Evolutionary conservation across 2,888 invertebrate genomes (phyloP).

Genomic region (Thumatha senex): DNA sequence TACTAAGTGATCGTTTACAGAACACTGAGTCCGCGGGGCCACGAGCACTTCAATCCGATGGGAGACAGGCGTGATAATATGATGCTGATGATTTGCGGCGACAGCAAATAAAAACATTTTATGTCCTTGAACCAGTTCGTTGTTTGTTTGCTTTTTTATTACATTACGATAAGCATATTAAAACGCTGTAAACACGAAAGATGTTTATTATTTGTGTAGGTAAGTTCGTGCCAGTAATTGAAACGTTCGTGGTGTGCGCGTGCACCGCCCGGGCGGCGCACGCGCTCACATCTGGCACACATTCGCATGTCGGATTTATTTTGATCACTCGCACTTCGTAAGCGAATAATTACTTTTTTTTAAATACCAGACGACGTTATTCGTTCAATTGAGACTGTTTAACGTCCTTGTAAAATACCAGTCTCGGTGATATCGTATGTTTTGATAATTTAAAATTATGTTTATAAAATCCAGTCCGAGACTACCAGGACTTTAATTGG

Average conservation of each 20-base stretch:
- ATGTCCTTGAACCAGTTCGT: no score
- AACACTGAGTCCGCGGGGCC: no score
- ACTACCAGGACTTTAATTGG: no score
- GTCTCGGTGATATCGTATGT: background rate
- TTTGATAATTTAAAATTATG: background rate
- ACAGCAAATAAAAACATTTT: no score
- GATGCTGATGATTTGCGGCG: no score
- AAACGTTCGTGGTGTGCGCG: conserved; percentile 11
- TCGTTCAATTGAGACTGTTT: conserved; percentile 53
- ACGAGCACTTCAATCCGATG: no score
- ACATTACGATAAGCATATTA: background rate
- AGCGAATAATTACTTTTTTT: conserved; percentile 69
- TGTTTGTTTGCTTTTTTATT: background rate
- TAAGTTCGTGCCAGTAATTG: conserved; percentile 14
- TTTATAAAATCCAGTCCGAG: no score
- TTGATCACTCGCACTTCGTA: conserved; percentile 55
- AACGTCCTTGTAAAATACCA: conserved; percentile 23
- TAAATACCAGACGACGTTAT: conserved; percentile 64
- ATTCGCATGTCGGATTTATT: conserved; percentile 63
- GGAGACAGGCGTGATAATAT: no score
- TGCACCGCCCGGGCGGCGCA: conserved; percentile 32
- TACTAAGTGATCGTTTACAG: no score
- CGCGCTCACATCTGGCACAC: conserved; percentile 52
- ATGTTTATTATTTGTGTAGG: background rate
- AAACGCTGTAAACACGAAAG: background rate